These are phyloP conservation scores for Holacanthella duospinosa DNA, from an alignment of 2,888 invertebrate species.

Conservation along the genomic window DNA sequence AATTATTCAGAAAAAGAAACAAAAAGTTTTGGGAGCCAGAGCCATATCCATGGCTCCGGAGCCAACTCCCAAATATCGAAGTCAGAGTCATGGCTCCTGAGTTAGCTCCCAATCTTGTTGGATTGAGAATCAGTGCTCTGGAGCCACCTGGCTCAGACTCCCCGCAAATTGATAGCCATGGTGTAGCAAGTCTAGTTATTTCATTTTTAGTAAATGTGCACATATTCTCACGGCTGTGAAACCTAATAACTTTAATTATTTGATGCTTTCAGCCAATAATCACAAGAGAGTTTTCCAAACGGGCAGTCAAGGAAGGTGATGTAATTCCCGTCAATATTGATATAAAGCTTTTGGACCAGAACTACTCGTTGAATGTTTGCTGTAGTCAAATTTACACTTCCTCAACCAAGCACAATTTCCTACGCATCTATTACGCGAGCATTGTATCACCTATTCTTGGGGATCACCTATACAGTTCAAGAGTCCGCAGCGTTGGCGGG, in stretches of 20 bases:
- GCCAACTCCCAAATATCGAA: no score
- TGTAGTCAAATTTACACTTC: slow-evolving; percentile 40
- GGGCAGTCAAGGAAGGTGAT: slow-evolving; percentile 16
- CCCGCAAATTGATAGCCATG: no score
- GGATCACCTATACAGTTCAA: slow-evolving; percentile 41
- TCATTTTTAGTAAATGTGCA: no score
- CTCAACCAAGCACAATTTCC: slow-evolving; percentile 39
- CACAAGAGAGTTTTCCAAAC: slow-evolving; percentile 14
- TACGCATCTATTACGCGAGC: slow-evolving; percentile 42
- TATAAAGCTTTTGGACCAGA: slow-evolving; percentile 6
- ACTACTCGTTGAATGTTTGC: background rate
- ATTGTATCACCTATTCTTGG: slow-evolving; percentile 42
- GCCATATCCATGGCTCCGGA: no score
- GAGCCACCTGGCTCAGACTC: no score
- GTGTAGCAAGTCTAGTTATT: no score
- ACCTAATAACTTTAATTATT: background rate
- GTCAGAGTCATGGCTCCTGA: no score
- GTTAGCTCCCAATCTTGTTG: no score
- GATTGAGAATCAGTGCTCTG: no score
- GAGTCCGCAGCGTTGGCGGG: slow-evolving; percentile 40
- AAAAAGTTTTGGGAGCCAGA: no score
- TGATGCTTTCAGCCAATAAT: slow-evolving; percentile 22
- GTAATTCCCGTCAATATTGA: slow-evolving; percentile 11
- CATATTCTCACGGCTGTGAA: background rate
- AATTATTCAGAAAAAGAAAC: no score